Base-by-base conservation (phyloP, 2,797 vertebrate genomes). In the Tapera naevia region DNA sequence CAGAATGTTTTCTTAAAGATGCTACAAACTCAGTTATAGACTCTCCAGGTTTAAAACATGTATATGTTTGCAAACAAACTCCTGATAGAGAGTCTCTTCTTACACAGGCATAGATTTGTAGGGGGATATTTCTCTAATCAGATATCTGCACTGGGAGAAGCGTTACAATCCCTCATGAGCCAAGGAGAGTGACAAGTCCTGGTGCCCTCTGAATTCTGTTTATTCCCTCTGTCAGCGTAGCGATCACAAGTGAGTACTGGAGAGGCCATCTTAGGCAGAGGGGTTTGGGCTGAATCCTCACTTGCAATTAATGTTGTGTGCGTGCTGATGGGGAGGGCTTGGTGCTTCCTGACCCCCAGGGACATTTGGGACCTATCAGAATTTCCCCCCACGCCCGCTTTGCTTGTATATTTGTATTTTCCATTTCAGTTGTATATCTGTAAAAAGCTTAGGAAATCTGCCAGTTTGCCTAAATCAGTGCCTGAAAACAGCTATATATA, bases 401-500 rank as follows among this genome's bases (percentile, higher is more conserved):
- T 51, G n/a, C 87, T 93, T 1, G 16, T 79, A 73, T 92, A 21
- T 85, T 89, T 80, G 32, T 62, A n/a, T 89, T 93, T 94, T 85
- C 71, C 50, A 4, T 95, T 83, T 91, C 60, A 27, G 66, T 84
- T 80, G 90, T 37, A 67, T 79, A 65, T 91, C 88, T 82, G 95
- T 85, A 88, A 94, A 93, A 94, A 90, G 95, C 90, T 93, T 45
- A 89, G 94, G 89, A 97, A 95, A 96, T 78, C 96, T 96, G 95
- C 94, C 95, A 94, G 95, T 89, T 88, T 95, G 89, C 95, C 94
- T 91, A 96, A 96, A 96, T 96, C 91, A 54, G 95, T 10, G 86
- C 86, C 95, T 95, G 94, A 91, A 96, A 96, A 92, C 94, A 95
- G 87, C 95, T 97, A 96, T 94, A 91, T 96, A 78, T 97, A 96